A percentile compares a stretch with the other conserved stretches of the same genome.
These are phyloP conservation scores for Cottoperca gobio DNA, from an alignment of 2,797 vertebrate species.

Conservation along the genomic window DNA sequence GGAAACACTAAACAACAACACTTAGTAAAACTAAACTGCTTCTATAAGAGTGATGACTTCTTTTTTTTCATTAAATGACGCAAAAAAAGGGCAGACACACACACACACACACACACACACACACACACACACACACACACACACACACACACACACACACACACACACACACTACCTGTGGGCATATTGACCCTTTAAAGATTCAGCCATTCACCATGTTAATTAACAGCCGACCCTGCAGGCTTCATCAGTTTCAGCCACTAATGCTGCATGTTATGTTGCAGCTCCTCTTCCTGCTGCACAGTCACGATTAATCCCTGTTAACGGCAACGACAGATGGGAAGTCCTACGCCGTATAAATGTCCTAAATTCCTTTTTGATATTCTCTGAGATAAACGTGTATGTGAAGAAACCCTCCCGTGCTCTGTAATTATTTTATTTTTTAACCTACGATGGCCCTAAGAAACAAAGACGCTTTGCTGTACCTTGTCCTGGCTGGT, in stretches of 20 bases:
- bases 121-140: no score
- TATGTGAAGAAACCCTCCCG: no score
- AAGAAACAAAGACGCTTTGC: background rate
- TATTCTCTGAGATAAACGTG: no score
- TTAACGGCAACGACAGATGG: background rate
- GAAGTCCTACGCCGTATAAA: no score
- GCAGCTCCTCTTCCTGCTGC: slow-evolving; percentile 9
- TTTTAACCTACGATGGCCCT: no score
- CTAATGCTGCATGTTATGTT: slow-evolving; percentile 9
- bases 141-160: no score
- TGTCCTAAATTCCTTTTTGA: no score
- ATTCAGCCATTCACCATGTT: slow-evolving; percentile 15
- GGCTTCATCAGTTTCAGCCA: slow-evolving; percentile 27
- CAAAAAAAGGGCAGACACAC: no score
- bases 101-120: no score
- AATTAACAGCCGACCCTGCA: slow-evolving; percentile 49
- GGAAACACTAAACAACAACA: slow-evolving; percentile 1
- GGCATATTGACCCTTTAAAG: slow-evolving; percentile 49
- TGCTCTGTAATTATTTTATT: no score
- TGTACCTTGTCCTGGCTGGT: slow-evolving; percentile 83
- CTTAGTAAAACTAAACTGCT: background rate
- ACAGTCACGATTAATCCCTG: background rate
- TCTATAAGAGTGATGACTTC: background rate
- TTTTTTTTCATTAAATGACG: background rate
- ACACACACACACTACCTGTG: background rate